Conservation (phyloP, 2,888 invertebrate genomes). For the Euspilapteryx auroguttella region DNA sequence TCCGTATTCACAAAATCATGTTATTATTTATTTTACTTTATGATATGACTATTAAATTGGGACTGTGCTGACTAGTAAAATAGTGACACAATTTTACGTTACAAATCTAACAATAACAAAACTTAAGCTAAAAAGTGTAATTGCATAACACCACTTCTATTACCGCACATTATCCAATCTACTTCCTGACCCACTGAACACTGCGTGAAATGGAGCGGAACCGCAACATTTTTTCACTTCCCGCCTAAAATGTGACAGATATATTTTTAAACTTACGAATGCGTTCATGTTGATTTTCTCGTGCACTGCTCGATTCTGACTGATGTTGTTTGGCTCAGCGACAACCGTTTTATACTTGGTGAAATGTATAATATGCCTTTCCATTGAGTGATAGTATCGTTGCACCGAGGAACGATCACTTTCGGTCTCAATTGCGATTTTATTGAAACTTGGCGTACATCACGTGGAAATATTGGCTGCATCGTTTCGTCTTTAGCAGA, state of each 20-base stretch:
- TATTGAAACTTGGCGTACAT: too few relatives aligned
- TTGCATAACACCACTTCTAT: conserved; percentile 1
- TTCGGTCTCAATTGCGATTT: conserved; percentile 3
- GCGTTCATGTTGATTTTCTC: conserved; percentile 52
- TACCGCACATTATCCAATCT: conserved; percentile 4
- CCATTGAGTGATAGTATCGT: conserved; percentile 45
- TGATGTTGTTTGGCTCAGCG: conserved; percentile 33
- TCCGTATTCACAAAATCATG: too few relatives aligned
- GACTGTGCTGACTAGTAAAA: too few relatives aligned
- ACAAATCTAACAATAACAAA: too few relatives aligned
- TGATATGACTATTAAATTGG: too few relatives aligned
- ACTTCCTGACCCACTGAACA: background rate
- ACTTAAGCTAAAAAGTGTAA: too few relatives aligned
- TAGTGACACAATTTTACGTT: too few relatives aligned
- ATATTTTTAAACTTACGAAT: conserved; percentile 35
- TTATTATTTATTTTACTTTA: too few relatives aligned
- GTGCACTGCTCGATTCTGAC: conserved; percentile 31
- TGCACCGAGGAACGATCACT: conserved; percentile 13
- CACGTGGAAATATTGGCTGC: too few relatives aligned
- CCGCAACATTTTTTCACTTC: background rate
- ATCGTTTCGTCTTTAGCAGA: too few relatives aligned
- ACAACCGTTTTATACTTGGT: conserved; percentile 49
- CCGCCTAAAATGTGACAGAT: background rate
- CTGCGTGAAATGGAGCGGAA: background rate
- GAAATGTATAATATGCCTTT: conserved; percentile 48